A percentile compares a stretch with the other conserved stretches of the same genome.
Conservation (phyloP, 2,797 vertebrate species). For the Zenarchopterus dispar region DNA sequence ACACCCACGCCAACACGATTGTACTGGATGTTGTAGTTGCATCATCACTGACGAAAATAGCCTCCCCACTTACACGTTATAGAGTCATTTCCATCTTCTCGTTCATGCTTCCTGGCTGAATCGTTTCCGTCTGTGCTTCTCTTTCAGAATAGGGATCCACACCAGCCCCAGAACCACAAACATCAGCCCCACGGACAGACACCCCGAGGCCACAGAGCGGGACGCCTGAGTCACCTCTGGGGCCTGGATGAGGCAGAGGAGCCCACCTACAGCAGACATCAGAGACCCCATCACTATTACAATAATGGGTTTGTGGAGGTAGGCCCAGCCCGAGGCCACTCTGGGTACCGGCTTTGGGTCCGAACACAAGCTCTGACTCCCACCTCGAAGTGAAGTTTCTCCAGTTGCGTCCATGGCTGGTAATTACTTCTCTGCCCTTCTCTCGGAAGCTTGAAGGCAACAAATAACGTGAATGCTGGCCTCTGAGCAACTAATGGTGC, state of each 20-base stretch:
- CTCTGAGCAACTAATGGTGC: no score
- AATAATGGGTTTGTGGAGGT: constrained; percentile 76
- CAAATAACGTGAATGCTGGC: no score
- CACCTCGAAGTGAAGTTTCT: constrained; percentile 33
- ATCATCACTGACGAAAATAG: constrained; percentile 7
- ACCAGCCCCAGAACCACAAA: constrained; percentile 74
- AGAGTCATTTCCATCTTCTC: neutral
- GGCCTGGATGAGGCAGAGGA: constrained; percentile 65
- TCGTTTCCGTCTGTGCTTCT: constrained; percentile 55
- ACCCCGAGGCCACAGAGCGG: constrained; percentile 60
- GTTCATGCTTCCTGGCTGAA: constrained; percentile 12
- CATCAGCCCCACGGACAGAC: constrained; percentile 72
- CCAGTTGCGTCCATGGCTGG: constrained; percentile 40
- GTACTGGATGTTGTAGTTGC: constrained; percentile 26
- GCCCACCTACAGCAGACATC: constrained; percentile 44
- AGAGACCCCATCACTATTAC: constrained; percentile 64
- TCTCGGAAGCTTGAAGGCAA: no score
- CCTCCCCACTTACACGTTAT: neutral
- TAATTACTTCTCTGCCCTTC: no score
- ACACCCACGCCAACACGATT: constrained; percentile 22
- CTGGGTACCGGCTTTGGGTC: constrained; percentile 8
- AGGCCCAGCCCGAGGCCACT: constrained; percentile 46
- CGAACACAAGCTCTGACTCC: constrained; percentile 30
- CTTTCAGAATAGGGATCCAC: constrained; percentile 75
- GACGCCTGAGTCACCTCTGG: constrained; percentile 19